Conservation (phyloP, 2,113 vertebrate genomes). For the Baryphthengus martii region DNA sequence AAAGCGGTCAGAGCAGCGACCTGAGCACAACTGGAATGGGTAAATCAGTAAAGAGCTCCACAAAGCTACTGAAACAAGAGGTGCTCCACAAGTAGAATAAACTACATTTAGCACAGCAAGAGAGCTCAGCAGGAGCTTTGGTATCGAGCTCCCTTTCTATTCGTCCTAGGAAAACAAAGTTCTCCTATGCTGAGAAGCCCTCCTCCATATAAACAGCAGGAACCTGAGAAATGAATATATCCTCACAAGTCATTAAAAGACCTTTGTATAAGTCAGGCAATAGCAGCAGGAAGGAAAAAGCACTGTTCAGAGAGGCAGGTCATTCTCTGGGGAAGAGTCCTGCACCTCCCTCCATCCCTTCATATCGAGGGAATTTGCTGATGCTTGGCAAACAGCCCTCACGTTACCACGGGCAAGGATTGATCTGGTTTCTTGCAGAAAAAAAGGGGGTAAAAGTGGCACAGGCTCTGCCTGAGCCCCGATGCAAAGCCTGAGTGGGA, state of each 20-base stretch:
- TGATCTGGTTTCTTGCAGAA: background rate
- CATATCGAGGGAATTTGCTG: background rate
- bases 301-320: background rate
- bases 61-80: background rate
- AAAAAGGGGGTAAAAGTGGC: background rate
- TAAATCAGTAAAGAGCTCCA: background rate
- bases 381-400: background rate
- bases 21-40: background rate
- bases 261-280: background rate
- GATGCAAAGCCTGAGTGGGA: fast-evolving
- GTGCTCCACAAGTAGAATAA: background rate
- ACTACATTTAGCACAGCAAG: background rate
- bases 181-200: background rate
- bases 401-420: fast-evolving
- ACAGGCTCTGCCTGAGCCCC: background rate
- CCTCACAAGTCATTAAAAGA: constrained; percentile 19
- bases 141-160: background rate
- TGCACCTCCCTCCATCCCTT: background rate
- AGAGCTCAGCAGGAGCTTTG: background rate
- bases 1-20: fast-evolving
- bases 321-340: background rate
- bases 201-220: background rate
- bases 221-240: constrained; percentile 3
- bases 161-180: background rate
- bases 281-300: constrained; percentile 9